Evolutionary conservation across 2,888 invertebrate genomes (phyloP).

Genomic region (Corbicula japonica): DNA sequence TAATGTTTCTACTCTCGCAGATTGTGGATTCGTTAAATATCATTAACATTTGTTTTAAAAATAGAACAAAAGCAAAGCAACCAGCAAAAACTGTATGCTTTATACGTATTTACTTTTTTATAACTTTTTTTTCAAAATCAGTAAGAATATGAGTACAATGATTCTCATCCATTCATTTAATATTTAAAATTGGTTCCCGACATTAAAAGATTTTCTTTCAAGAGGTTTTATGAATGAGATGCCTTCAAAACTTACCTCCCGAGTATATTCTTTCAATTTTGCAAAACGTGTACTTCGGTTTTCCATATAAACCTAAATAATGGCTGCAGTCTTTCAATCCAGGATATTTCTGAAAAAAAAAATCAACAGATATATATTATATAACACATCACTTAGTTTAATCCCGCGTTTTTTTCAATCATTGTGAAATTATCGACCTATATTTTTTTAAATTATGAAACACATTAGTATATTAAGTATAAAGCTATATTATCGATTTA

Average conservation of each 20-base stretch:
- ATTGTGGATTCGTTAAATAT: no score
- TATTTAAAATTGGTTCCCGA: background rate
- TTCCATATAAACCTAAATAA: constrained; percentile 16
- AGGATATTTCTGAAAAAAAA: constrained; percentile 28
- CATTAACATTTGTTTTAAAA: no score
- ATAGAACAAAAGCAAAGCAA: no score
- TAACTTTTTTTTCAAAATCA: background rate
- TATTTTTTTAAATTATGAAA: no score
- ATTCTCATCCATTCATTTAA: background rate
- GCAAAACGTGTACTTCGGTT: constrained; percentile 33
- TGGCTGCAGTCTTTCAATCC: constrained; percentile 53
- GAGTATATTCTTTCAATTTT: constrained; percentile 38
- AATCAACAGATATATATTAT: background rate
- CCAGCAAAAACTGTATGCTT: background rate
- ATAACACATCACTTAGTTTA: no score
- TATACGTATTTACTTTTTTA: background rate
- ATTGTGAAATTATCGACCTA: no score
- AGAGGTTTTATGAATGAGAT: background rate
- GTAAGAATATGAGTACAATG: background rate
- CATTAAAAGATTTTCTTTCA: background rate
- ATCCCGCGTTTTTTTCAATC: no score
- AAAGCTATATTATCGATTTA: no score
- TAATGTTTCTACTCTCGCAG: background rate
- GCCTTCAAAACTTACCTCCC: constrained; percentile 34
- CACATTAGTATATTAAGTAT: no score